A percentile compares a stretch with the other conserved stretches of the same genome.
Conservation (phyloP, 2,113 vertebrate species). For the Labeo catla region DNA sequence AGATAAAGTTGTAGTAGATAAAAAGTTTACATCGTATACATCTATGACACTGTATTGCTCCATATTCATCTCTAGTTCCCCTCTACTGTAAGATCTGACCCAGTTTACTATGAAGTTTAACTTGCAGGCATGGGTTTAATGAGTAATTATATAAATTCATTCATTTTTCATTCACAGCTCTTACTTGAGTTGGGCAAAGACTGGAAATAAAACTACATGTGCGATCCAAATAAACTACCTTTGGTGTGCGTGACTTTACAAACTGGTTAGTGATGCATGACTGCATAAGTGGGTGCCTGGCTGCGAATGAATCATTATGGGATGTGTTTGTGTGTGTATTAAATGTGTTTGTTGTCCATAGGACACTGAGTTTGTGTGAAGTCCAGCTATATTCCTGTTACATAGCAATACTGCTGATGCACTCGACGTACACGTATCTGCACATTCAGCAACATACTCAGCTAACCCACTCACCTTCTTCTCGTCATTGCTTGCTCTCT, state of each 20-base stretch:
- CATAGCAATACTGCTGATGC: slow-evolving; percentile 34
- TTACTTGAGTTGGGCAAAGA: slow-evolving; percentile 20
- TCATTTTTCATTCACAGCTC: slow-evolving; percentile 47
- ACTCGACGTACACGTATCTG: slow-evolving; percentile 12
- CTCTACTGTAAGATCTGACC: slow-evolving; percentile 44
- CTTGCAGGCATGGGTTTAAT: slow-evolving; percentile 38
- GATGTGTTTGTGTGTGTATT: slow-evolving; percentile 24
- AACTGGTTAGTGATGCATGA: slow-evolving; percentile 13
- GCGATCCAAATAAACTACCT: slow-evolving; percentile 3
- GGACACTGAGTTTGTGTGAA: slow-evolving; percentile 3
- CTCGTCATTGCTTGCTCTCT: slow-evolving; percentile 30
- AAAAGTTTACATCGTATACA: not conserved
- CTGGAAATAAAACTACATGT: slow-evolving; percentile 10
- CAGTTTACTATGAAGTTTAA: slow-evolving; percentile 39
- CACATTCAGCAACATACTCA: slow-evolving; percentile 50
- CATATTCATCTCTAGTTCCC: not conserved
- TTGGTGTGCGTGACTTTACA: slow-evolving; percentile 2
- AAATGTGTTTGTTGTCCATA: slow-evolving; percentile 13
- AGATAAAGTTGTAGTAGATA: not conserved
- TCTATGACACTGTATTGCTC: slow-evolving; percentile 21
- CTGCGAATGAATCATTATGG: slow-evolving; percentile 16
- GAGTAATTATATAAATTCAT: slow-evolving; percentile 53
- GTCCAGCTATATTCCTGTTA: slow-evolving; percentile 2
- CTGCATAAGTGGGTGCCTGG: slow-evolving; percentile 14
- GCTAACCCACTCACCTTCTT: slow-evolving; percentile 24